Evolutionary conservation across 2,797 vertebrate species (phyloP).

Genomic region (Melanotaenia maccullochi): DNA sequence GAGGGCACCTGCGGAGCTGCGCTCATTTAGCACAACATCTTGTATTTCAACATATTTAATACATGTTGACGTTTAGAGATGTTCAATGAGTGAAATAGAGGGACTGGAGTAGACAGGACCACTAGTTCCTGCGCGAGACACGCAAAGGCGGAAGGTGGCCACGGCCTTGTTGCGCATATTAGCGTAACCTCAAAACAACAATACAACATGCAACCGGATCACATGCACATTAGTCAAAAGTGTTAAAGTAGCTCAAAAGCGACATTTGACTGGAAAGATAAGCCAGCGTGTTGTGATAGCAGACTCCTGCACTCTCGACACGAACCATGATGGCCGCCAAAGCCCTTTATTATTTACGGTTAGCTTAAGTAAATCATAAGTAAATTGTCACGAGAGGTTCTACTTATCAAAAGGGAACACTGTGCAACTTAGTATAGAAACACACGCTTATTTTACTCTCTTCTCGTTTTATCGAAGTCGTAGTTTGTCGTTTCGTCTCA

Average conservation of each 20-base stretch:
- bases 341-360: background rate
- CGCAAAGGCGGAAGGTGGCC: background rate
- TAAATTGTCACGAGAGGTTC: too few species aligned
- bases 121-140: background rate
- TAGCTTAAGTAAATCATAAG: background rate
- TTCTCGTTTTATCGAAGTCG: too few species aligned
- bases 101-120: accelerated
- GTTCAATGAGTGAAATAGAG: background rate
- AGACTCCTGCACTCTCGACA: background rate
- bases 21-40: background rate
- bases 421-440: too few species aligned
- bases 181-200: accelerated
- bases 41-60: background rate
- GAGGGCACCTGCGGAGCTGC: slow-evolving; percentile 31
- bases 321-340: background rate
- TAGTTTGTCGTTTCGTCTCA: background rate
- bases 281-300: background rate
- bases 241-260: background rate
- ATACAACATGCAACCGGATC: background rate
- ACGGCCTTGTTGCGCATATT: slow-evolving; percentile 17
- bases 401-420: background rate
- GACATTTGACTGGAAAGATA: background rate
- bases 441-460: too few species aligned
- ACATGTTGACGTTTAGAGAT: background rate
- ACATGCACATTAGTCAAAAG: background rate